These are phyloP conservation scores for Pseudomyrmex sp. DNA, from an alignment of 1,140 invertebrate genomes.

Conservation along the genomic window DNA sequence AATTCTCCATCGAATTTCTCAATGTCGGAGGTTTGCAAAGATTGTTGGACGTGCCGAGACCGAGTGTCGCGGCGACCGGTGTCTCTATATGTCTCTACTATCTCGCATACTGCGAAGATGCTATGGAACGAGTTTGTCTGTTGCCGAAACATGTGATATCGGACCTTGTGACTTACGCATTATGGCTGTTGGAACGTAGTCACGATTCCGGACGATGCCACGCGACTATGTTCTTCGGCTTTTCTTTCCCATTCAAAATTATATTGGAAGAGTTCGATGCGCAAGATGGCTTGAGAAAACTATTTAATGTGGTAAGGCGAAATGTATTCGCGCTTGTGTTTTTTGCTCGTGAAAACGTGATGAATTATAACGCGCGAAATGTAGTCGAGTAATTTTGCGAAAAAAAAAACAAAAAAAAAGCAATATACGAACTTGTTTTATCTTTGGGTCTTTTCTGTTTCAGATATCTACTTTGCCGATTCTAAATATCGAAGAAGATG, in stretches of 20 bases:
- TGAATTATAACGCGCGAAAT: background rate
- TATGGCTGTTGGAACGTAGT: constrained; percentile 98
- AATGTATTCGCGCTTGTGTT: too few relatives aligned
- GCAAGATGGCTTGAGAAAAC: constrained; percentile 95
- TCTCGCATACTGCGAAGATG: constrained; percentile 98
- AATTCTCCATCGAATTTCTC: constrained; percentile 98
- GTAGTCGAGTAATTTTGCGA: background rate
- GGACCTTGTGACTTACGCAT: constrained; percentile 93
- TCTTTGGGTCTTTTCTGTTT: constrained; percentile 49
- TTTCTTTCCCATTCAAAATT: constrained; percentile 96
- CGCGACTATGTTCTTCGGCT: constrained; percentile 98
- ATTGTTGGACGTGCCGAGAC: constrained; percentile 94
- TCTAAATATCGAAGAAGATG: constrained; percentile 89
- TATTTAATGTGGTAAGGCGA: constrained; percentile 94
- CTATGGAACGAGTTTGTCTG: constrained; percentile 97
- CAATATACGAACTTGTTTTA: too few relatives aligned
- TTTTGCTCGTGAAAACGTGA: too few relatives aligned
- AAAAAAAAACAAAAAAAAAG: background rate
- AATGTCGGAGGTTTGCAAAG: constrained; percentile 93
- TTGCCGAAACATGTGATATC: constrained; percentile 92
- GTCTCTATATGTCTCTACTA: constrained; percentile 98
- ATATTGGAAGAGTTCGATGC: constrained; percentile 97
- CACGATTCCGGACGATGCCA: constrained; percentile 98
- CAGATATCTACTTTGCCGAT: constrained; percentile 94
- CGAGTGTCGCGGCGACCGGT: constrained; percentile 97